Evolutionary conservation across 2,888 invertebrate species (phyloP), one percentile per base, ranked within the genome.

Genomic region (Ochlodes sylvanus): DNA sequence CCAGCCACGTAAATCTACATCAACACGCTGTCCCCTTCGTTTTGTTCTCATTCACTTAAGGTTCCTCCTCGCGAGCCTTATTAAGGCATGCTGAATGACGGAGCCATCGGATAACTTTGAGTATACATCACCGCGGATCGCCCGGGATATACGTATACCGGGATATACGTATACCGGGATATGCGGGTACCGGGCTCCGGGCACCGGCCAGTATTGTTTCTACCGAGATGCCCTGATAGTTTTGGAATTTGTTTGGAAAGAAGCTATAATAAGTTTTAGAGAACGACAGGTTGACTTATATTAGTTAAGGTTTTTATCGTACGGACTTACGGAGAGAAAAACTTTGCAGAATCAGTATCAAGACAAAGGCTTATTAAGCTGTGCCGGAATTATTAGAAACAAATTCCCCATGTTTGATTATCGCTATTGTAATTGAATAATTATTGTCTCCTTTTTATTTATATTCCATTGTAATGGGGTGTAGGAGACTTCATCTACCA

Each of bases 1-100:
- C 75, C 79, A 80, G 82, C 82, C 84, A 80, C 87, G 89, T 91
- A 90, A 90, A 90, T 90, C 90, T 88, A 86, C 89, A 91, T 90
- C 90, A 89, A 87, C 88, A 85, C 84, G 82, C 79, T 87, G 89
- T 87, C 88, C 82, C 83, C 79, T 82, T 88, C 85, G 86, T 90
- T 89, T 90, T 91, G 86, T 81, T 89, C 85, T 82, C 85, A 85
- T 88, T 86, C 85, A 86, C 85, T 82, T 82, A 82, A 77, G 78
- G 73, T 76, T 70, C 73, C 71, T 64, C 69, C 70, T 62, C 57
- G 44, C 69, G 68, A 63, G 69, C 73, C 76, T 76, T 75, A 77
- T 74, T 75, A 76, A 71, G 71, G 72, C 72, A 72, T 69, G 69
- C 72, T 75, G 70, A 71, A 73, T 73, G 72, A 73, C 72, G 69